These are phyloP conservation scores for Dufourea novaeangliae DNA, from an alignment of 1,140 invertebrate species.

Conservation along the genomic window DNA sequence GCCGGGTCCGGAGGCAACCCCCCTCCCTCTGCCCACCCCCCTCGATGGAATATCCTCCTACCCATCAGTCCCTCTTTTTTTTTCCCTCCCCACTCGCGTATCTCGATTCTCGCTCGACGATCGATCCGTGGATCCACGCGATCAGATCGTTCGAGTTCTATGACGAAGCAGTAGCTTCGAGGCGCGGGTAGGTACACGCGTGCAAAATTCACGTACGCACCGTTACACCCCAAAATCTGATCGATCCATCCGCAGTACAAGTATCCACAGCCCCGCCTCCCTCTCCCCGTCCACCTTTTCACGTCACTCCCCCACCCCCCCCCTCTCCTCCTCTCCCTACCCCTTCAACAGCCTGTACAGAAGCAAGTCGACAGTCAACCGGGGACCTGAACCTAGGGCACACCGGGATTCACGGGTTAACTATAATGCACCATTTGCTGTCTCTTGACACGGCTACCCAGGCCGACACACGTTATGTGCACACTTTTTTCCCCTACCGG, in stretches of 20 bases:
- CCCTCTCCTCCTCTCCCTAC: slow-evolving; percentile 17
- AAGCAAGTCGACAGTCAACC: neutral
- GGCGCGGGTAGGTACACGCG: slow-evolving; percentile 16
- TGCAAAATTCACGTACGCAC: slow-evolving; percentile 53
- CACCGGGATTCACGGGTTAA: neutral
- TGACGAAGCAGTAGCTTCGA: neutral
- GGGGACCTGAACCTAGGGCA: slow-evolving; percentile 35
- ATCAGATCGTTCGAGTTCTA: neutral
- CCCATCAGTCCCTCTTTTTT: slow-evolving; percentile 31
- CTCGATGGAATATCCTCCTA: slow-evolving; percentile 5
- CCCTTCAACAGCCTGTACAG: neutral
- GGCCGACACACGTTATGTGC: neutral
- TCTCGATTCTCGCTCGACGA: slow-evolving; percentile 27
- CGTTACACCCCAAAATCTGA: slow-evolving; percentile 68
- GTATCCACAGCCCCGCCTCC: slow-evolving; percentile 54
- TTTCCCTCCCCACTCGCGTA: slow-evolving; percentile 46
- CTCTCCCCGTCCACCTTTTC: slow-evolving; percentile 11
- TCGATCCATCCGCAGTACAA: slow-evolving; percentile 64
- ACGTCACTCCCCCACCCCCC: slow-evolving; percentile 11
- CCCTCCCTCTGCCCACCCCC: slow-evolving; percentile 2
- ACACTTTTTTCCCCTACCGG: no score
- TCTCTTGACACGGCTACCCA: neutral
- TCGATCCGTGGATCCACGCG: slow-evolving; percentile 36
- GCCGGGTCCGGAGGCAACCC: slow-evolving; percentile 60
- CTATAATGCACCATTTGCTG: neutral